Evolutionary conservation across 2,888 invertebrate genomes (phyloP), one percentile per base, ranked within the genome.

Genomic region (Habroteleia sp.): DNA sequence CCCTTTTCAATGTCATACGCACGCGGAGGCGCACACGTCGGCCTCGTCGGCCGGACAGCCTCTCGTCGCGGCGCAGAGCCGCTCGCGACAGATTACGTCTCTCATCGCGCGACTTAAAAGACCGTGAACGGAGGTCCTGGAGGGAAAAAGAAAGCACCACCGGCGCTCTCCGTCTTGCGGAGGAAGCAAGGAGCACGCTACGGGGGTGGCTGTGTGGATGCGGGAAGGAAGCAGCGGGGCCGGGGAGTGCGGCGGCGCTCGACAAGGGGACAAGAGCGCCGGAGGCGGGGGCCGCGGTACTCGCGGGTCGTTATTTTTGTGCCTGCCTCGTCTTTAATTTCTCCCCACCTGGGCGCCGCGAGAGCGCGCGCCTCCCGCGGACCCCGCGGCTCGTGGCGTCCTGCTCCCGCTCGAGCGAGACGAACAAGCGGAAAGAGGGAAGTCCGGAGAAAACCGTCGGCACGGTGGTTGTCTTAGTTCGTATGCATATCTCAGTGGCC

Each of bases 401-500:
- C 58, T 69, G 52, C 69, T 69, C 63, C 46, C 58, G 58, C 48
- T 50, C 60, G 46, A 76, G 77, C 62, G 75, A 77, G 74, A 74
- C 71, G 73, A 73, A 77, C 74, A 71, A 44, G 72, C 77, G 74
- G 79, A 77, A 54, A 74, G 76, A 77, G 82, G 80, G 71, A 74
- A 65, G 77, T 72, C 74, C 71, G 68, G 72, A 77, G 77, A 75
- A 75, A 74, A 72, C 60, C 77, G 74, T 72, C 60, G 46, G 68
- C 50, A 63, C 74, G 68, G 83, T 83, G 86, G 83, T 87, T 86
- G 87, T 87, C 87, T 88, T 88, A 87, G 88, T 87, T 87, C 87
- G 87, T 88, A 87, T 88, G 88, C 87, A 88, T 87, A 88, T 88
- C 87, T 87, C 87, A 87, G 86, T 87, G 86, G 85, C 84, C 87